Base-by-base conservation (phyloP, 1,140 invertebrate species). In the Galendromus occidentalis region DNA sequence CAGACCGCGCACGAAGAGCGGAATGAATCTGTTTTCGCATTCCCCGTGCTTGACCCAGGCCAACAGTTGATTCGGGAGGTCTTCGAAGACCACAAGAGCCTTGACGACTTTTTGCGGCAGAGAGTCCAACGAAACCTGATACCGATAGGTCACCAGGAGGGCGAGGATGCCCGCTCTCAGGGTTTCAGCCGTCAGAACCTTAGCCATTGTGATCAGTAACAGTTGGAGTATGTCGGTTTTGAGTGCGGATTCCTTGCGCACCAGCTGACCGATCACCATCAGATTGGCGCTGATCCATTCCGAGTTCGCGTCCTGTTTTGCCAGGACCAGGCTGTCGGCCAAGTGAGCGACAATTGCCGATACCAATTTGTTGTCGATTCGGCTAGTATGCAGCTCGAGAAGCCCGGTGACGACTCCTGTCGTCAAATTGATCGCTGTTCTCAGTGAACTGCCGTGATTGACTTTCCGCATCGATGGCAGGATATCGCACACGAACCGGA, bases 401-500 rank as follows among this genome's bases (percentile, higher is more conserved):
- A 59, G 17, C 9, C 51, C 51, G 1, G 33, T 25, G 33, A 59
- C 25, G 2, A 59, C 51, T 25, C 51, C 51, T 29, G 51, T 59
- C 17, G 51, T 29, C 14, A 59, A 22, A 9, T 59, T 59, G 51
- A 59, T 59, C 33, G 51, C 51, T 2, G 51, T 1, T 33, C 51
- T 25, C 51, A 59, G 9, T 2, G 51, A 17, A 33, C 51, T 59
- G 33, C 51, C 51, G 25, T 59, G 51, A 67, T 66, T 70, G 64
- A 82, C 82, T 70, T 82, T 80, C 0, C 87, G 79, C 44, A 85
- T 82, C 66, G 80, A 78, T 1, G 79, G 71, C 0, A 86, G 81
- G 69, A 82, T 81, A 47, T 82, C 81, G 42, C 83, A 84, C n/a
- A 93, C 75, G 68, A 86, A 84, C 70, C 84, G 81, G 14, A 91